A percentile compares a stretch with the other conserved stretches of the same genome.
These are phyloP conservation scores for Thera obeliscata DNA, from an alignment of 2,888 invertebrate genomes.

Conservation along the genomic window DNA sequence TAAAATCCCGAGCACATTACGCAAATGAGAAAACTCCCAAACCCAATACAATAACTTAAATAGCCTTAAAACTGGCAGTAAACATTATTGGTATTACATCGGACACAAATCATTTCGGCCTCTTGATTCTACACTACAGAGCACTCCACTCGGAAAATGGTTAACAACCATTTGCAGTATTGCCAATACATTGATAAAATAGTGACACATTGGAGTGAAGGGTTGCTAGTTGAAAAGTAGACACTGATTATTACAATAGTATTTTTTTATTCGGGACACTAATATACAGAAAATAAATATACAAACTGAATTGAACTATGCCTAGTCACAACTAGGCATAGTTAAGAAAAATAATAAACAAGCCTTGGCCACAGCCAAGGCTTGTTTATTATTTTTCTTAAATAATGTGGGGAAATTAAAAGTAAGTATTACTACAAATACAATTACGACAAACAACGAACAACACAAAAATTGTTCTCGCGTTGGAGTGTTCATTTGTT, in stretches of 20 bases:
- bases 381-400: too few species aligned
- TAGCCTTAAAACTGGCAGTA: conserved; percentile 22
- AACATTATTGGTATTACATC: conserved; percentile 23
- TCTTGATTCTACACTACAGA: conserved; percentile 26
- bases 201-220: conserved; percentile 35
- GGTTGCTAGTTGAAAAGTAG: conserved; percentile 11
- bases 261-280: too few species aligned
- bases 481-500: too few species aligned
- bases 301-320: too few species aligned
- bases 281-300: too few species aligned
- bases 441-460: too few species aligned
- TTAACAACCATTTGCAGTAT: conserved; percentile 49
- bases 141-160: conserved; percentile 34
- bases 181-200: conserved; percentile 42
- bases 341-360: too few species aligned
- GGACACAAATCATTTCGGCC: conserved; percentile 18
- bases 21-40: conserved; percentile 26
- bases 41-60: conserved; percentile 17
- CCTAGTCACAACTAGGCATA: too few species aligned
- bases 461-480: too few species aligned
- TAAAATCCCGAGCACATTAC: conserved; percentile 8
- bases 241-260: background rate
- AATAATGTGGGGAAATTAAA: too few species aligned
- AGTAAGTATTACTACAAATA: too few species aligned
- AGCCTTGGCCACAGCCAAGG: too few species aligned